Evolutionary conservation across 64 coral and sea anemone species (phyloP), one percentile per base, ranked within the genome.

Genomic region (Pachyseris speciosa): DNA sequence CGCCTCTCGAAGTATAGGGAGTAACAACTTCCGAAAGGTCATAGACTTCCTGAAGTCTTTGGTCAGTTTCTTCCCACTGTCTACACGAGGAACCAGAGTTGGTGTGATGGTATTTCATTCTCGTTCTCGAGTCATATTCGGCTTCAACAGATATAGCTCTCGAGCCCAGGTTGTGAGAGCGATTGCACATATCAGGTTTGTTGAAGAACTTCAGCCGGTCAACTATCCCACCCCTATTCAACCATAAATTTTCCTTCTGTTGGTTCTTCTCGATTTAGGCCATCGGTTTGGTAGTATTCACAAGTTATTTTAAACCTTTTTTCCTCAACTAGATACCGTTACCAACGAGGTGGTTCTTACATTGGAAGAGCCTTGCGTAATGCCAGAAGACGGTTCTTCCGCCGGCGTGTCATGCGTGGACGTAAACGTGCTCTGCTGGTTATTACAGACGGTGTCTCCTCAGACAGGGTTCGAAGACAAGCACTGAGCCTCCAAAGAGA

Each of bases 361-460:
- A 83, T 77, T 24, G 78, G 89, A 12, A 32, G 79, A 59, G 89
- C 78, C 0, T 33, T 91, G 10, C 16, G 42, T 55, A 40, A 59
- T 17, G 75, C 69, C 17, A 50, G 57, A 65, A 15, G 61, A 28
- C 9, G 9, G 6, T 47, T 91, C 3, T 84, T 91, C 33, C 42
- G 47, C 26, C 8, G 75, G 45, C 53, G 52, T 2, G 5, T 33
- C 10, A 11, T 33, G 10, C 45, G 44, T 25, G 64, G 53, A 43
- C 78, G 89, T 12, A 91, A 84, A 66, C 31, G 81, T 16, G 57
- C 53, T 16, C 67, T 91, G 4, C 40, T 91, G 48, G 66, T 91
- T 16, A 72, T 91, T 33, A 74, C 89, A 1, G 89, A 91, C 22
- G 89, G 89, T 11, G 42, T 29, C 16, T 91, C 89, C 16, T 44